A percentile compares a stretch with the other conserved stretches of the same genome.
phyloP scores from a whole-genome alignment of 2,113 vertebrate species.

The Proterorhinus semilunaris region DNA sequence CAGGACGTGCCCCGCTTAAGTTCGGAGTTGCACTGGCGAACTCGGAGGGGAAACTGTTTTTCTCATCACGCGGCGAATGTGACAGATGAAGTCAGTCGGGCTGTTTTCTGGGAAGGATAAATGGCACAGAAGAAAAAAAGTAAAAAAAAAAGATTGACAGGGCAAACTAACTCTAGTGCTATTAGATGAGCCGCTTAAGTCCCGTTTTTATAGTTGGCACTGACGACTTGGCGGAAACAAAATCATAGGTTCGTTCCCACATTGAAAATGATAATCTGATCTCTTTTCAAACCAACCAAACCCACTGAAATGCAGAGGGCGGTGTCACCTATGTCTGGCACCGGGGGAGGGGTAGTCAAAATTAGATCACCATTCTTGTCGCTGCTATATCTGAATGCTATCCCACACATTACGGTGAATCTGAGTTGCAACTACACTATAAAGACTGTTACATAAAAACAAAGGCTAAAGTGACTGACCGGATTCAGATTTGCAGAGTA shows the following conservation, averaged over 20 bases:
- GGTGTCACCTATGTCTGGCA: too few relatives aligned
- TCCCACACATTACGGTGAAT: too few relatives aligned
- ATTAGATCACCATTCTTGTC: too few relatives aligned
- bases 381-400: too few relatives aligned
- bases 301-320: too few relatives aligned
- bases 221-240: background rate
- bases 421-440: background rate
- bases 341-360: too few relatives aligned
- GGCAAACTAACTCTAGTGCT: background rate
- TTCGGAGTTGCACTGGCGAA: background rate
- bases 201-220: too few relatives aligned
- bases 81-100: background rate
- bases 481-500: background rate
- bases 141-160: background rate
- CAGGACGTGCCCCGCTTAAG: background rate
- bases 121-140: background rate
- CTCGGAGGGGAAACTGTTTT: background rate
- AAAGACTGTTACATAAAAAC: background rate
- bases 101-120: background rate
- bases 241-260: too few relatives aligned
- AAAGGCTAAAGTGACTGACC: background rate
- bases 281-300: too few relatives aligned
- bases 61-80: background rate
- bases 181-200: background rate
- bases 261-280: too few relatives aligned